Percentiles rank a stretch among this genome's conserved stretches.
Conservation (phyloP, 1,140 invertebrate species). For the Hydropsyche tenuis region DNA sequence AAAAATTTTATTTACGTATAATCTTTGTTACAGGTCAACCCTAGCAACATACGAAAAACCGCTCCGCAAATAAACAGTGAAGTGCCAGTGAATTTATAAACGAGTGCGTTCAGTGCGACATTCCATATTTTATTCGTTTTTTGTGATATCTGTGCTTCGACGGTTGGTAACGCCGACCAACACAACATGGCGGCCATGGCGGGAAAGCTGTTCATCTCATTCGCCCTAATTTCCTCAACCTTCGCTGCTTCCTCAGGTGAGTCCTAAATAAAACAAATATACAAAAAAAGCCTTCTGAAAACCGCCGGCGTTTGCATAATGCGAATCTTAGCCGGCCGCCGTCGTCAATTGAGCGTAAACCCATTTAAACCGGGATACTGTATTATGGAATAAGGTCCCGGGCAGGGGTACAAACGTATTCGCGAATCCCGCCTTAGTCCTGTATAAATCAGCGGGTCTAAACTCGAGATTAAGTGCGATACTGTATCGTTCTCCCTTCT, state of each 20-base stretch:
- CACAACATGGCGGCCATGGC: slow-evolving; percentile 12
- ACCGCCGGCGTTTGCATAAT: too few species aligned
- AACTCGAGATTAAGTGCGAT: slow-evolving; percentile 10
- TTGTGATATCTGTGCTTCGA: too few species aligned
- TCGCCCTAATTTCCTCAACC: neutral
- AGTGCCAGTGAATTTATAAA: neutral
- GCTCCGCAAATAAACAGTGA: neutral
- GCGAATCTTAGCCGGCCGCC: too few species aligned
- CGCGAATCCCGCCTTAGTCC: neutral
- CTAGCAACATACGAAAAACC: neutral
- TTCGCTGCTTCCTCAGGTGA: neutral
- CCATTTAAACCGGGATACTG: too few species aligned
- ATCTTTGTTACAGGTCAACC: neutral
- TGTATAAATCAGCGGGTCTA: slow-evolving; percentile 13
- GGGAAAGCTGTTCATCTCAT: neutral
- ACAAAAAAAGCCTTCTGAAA: too few species aligned
- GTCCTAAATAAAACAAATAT: too few species aligned
- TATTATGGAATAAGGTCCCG: too few species aligned
- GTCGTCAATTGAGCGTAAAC: too few species aligned
- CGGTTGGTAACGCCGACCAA: neutral
- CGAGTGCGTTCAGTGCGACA: neutral
- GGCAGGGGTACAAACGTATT: neutral
- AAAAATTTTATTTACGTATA: too few species aligned
- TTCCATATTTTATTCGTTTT: neutral
- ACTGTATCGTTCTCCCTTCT: neutral